Conservation (phyloP, 2,797 vertebrate species). For the Lepus townsendii region DNA sequence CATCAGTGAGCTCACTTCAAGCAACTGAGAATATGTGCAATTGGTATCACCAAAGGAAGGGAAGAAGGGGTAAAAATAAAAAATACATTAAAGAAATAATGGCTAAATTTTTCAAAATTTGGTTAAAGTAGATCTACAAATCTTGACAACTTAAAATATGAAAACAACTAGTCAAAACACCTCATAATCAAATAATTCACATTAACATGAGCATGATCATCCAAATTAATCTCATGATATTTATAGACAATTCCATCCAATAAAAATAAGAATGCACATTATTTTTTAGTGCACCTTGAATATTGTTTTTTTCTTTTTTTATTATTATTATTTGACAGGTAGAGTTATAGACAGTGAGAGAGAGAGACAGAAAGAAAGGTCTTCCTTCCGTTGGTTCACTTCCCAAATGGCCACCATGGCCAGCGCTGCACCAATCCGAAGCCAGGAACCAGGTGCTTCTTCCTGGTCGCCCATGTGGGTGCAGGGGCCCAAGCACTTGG, state of each 20-base stretch:
- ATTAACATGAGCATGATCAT: not conserved
- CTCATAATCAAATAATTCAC: conserved; percentile 6
- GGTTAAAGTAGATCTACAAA: not conserved
- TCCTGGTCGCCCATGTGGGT: too few species aligned
- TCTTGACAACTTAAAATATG: not conserved
- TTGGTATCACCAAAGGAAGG: not conserved
- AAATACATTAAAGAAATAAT: not conserved
- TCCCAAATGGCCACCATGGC: too few species aligned
- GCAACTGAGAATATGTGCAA: not conserved
- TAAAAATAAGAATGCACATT: not conserved
- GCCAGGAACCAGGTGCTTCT: too few species aligned
- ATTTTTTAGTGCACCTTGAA: not conserved
- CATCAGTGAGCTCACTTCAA: not conserved
- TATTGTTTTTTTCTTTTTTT: too few species aligned
- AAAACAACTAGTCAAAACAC: not conserved
- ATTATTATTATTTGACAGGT: too few species aligned
- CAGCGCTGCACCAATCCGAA: too few species aligned
- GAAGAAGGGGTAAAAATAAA: not conserved
- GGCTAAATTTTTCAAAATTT: not conserved
- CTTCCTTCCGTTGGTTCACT: too few species aligned
- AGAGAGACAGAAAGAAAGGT: too few species aligned
- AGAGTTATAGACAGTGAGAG: too few species aligned
- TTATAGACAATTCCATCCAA: not conserved
- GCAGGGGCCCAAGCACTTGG: too few species aligned
- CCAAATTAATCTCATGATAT: not conserved